Evolutionary conservation across 1,140 invertebrate genomes (phyloP), one percentile per base, ranked within the genome.

Genomic region (Augochlora pura): DNA sequence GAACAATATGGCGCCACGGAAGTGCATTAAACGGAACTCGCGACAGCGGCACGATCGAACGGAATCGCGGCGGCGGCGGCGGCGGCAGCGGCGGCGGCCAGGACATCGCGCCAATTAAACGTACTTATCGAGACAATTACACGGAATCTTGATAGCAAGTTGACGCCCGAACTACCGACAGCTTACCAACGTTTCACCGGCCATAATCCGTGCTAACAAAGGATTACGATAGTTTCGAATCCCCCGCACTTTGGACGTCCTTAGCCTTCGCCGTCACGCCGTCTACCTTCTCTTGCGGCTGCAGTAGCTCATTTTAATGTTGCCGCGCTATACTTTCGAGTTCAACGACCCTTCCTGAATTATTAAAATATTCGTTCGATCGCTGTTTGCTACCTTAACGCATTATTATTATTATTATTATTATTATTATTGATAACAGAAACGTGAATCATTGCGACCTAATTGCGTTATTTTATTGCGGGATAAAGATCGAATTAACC

Each of bases 101-200:
- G 68, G 60, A 69, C 49, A 65, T 23, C 49, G 60, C 23, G 49
- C 60, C 76, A 72, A 72, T 71, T 71, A 62, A 72, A 72, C 76
- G 60, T 64, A 64, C 60, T 71, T 72, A 72, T 72, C 76, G 60
- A 52, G 60, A 78, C 76, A 65, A 78, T 78, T 78, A 72, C 63
- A 78, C 69, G 46, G 46, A 78, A 78, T 78, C 76, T 78, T 78
- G 76, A 78, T 78, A 78, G 69, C 69, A 62, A 65, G 42, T 78
- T 72, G 76, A 78, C 60, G 54, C 68, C 49, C 52, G 21, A 64
- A 78, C 68, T 57, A 18, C 60, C 60, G 72, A 46, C 64, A 78
- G 46, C 69, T 72, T 57, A 23, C 49, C 60, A 60, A 64, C 68
- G 59, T 70, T 70, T 77, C 66, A 64, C 32, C 32, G 38, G 25